Evolutionary conservation across 37 sponge, comb jelly and placozoan genomes (phyloP).

Genomic region (Tethya wilhelma): DNA sequence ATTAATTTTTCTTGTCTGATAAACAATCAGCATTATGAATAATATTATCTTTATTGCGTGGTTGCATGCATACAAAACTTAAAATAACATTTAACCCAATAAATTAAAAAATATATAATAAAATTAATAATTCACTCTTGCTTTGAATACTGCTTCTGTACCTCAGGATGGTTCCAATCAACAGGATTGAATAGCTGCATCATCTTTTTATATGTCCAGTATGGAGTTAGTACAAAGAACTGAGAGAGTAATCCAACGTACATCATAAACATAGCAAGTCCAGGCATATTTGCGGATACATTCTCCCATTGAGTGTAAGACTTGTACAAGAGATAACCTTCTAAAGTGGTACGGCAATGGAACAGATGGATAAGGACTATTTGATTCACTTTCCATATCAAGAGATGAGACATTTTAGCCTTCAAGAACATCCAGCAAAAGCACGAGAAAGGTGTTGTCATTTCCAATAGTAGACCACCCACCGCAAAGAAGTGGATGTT

Average conservation of each 20-base stretch:
- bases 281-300: constrained; percentile 35
- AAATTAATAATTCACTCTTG: no score
- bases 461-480: constrained; percentile 44
- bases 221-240: constrained; percentile 64
- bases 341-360: constrained; percentile 58
- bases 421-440: constrained; percentile 68
- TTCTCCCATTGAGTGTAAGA: constrained; percentile 41
- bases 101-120: no score
- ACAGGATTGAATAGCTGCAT: constrained; percentile 57
- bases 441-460: constrained; percentile 69
- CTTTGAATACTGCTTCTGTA: no score
- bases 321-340: constrained; percentile 30
- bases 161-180: constrained; percentile 81
- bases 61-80: no score
- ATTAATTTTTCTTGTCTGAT: no score
- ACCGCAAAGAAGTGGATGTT: constrained; percentile 47
- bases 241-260: constrained; percentile 1
- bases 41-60: no score
- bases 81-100: no score
- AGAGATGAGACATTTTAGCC: constrained; percentile 25
- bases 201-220: constrained; percentile 79
- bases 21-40: no score
- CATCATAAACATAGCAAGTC: background rate
- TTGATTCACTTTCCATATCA: constrained; percentile 53
- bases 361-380: constrained; percentile 62